Conservation (phyloP, 1,140 invertebrate species). For the Telenomus remus region DNA sequence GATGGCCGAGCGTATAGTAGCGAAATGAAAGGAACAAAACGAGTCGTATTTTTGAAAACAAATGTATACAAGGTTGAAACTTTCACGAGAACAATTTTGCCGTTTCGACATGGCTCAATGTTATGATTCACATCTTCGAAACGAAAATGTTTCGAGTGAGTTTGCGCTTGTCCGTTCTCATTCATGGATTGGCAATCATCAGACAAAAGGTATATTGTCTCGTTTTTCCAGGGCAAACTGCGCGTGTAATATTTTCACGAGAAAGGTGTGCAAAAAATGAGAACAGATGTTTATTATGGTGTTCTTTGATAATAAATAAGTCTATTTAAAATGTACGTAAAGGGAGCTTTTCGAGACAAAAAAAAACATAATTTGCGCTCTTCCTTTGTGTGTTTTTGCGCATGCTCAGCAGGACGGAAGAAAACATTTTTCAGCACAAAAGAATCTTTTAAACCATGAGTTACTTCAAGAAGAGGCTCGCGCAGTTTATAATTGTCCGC, state of each 20-base stretch:
- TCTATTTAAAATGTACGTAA: conserved; percentile 55
- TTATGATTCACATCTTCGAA: neutral
- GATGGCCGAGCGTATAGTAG: too few relatives aligned
- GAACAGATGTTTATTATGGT: conserved; percentile 48
- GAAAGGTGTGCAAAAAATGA: conserved; percentile 46
- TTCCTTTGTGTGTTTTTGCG: conserved; percentile 54
- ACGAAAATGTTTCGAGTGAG: conserved; percentile 6
- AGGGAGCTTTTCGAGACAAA: conserved; percentile 49
- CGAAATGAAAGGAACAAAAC: too few relatives aligned
- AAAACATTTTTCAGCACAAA: conserved; percentile 55
- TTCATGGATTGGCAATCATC: conserved; percentile 9
- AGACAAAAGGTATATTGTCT: conserved; percentile 35
- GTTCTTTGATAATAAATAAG: conserved; percentile 53
- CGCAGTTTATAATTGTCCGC: conserved; percentile 56
- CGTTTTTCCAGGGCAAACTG: conserved; percentile 38
- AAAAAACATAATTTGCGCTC: conserved; percentile 46
- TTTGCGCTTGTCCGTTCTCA: conserved; percentile 20
- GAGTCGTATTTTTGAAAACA: too few relatives aligned
- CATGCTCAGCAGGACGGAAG: conserved; percentile 43
- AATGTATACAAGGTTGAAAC: too few relatives aligned
- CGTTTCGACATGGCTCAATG: too few relatives aligned
- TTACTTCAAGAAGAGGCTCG: conserved; percentile 45
- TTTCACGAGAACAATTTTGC: too few relatives aligned
- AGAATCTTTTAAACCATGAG: conserved; percentile 60
- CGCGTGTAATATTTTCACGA: conserved; percentile 47